Evolutionary conservation across 2,888 invertebrate genomes (phyloP), one percentile per base, ranked within the genome.

Genomic region (Drosophila melanosoma): DNA sequence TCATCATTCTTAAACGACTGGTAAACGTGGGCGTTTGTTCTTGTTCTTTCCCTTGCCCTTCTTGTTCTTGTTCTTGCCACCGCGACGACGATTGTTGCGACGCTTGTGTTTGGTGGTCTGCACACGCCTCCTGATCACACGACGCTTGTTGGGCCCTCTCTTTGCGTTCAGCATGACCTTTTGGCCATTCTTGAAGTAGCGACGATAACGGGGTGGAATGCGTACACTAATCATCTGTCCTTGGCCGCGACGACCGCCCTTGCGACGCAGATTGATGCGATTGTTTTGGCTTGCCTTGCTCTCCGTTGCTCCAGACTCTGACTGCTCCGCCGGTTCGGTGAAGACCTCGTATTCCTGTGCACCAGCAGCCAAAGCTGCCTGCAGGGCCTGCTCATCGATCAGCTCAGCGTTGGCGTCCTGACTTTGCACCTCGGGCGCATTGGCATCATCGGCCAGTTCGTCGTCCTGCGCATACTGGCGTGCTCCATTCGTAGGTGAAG

Each of bases 141-240:
- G 90, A n/a, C 87, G 84, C 71, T 75, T 90, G 52, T 10, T 53
- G 11, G 82, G 79, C 2, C 84, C 79, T 6, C 70, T 78, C 73
- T 83, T 83, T 53, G 84, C 76, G 60, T 89, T 91, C 26, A 92
- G 65, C 83, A 87, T 81, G n/a, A 91, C 85, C 53, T 87, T 90
- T 60, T 91, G 92, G 7, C 92, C 92, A 51, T 90, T 91, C 74
- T 90, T 89, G 76, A 92, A 92, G 72, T 91, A 91, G 52, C 87
- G 85, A 12, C 90, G 83, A 52, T 92, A 92, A 15, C 89, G 82
- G 3, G 88, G 84, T 2, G 92, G 92, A 17, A 92, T 80, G 1
- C 92, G 87, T 1, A 92, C 89, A 42, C 84, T 87, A 42, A 92
- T 74, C 57, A 79, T 54, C 65, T 92, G 86, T 3, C 81, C 66